Evolutionary conservation across 53 echinoderm and acorn worm genomes (phyloP), one percentile per base, ranked within the genome.

Genomic region (Glandiceps talaboti): DNA sequence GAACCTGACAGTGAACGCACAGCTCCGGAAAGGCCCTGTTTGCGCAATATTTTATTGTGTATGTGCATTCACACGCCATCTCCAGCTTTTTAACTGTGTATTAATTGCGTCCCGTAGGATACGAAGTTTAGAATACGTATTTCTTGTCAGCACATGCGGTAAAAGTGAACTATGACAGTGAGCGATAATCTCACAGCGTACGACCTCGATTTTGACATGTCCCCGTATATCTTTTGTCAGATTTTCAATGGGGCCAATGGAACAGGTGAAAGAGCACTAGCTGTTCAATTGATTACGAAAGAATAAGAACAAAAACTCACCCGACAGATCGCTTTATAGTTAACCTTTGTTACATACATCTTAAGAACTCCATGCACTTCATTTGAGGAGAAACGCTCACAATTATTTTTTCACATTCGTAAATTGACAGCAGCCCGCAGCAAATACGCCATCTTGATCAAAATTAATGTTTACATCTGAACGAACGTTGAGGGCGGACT

Each of bases 201-300:
- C 64, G 64, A 45, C 64, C 64, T 45, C 64, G n/a, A 45, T 45
- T 45, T 45, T 45, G 64, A 45, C 64, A 45, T 45, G 20, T 45
- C 64, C 64, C 64, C 64, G n/a, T n/a, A n/a, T n/a, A n/a, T n/a
- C n/a, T 45, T 45, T 45, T 45, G 64, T 45, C 64, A 45, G 64
- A 45, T 45, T 45, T n/a, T n/a, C 6, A 45, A 45, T 45, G 64
- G 64, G 64, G 64, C 20, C 64, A 20, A 20, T 20, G 20, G 20
- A 45, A 45, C 64, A 45, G 64, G 64, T 45, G 64, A 45, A 45
- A 6, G 6, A 20, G n/a, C n/a, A n/a, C n/a, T n/a, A n/a, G n/a
- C n/a, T 20, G 20, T 45, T 20, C 64, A 20, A 45, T 20, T 45
- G 6, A 20, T 45, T 6, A 20, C 6, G 64, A 20, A 6, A 20